A percentile compares a stretch with the other conserved stretches of the same genome.
Conservation (phyloP, 2,113 vertebrate genomes). For the Leucoraja erinaceus region DNA sequence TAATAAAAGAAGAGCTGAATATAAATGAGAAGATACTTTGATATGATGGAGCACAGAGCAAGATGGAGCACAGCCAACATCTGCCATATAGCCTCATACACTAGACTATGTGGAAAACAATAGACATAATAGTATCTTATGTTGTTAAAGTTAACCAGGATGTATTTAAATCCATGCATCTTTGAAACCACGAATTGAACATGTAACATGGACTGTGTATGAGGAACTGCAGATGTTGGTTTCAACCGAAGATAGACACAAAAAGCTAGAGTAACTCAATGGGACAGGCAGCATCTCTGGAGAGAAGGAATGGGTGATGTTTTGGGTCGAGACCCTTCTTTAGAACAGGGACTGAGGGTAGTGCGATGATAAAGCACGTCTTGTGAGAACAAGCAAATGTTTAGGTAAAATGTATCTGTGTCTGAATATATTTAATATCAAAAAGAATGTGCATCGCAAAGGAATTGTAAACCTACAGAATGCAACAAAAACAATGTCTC, state of each 20-base stretch:
- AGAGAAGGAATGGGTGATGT: too few species aligned
- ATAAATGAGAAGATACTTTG: not conserved
- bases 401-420: not conserved
- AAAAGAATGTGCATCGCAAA: not conserved
- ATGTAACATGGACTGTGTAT: not conserved
- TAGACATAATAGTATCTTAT: not conserved
- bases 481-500: not conserved
- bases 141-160: not conserved
- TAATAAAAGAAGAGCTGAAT: conserved; percentile 7
- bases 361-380: not conserved
- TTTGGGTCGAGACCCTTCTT: too few species aligned
- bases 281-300: too few species aligned
- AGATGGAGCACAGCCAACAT: not conserved
- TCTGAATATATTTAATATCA: not conserved
- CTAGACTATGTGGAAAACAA: not conserved
- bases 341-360: not conserved
- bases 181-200: not conserved
- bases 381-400: not conserved
- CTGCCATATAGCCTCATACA: not conserved
- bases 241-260: too few species aligned
- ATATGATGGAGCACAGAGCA: not conserved
- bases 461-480: not conserved
- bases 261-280: too few species aligned
- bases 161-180: not conserved
- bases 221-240: too few species aligned